These are phyloP conservation scores for Platyrinchus mystaceus DNA, from an alignment of 2,797 vertebrate genomes.

Conservation along the genomic window DNA sequence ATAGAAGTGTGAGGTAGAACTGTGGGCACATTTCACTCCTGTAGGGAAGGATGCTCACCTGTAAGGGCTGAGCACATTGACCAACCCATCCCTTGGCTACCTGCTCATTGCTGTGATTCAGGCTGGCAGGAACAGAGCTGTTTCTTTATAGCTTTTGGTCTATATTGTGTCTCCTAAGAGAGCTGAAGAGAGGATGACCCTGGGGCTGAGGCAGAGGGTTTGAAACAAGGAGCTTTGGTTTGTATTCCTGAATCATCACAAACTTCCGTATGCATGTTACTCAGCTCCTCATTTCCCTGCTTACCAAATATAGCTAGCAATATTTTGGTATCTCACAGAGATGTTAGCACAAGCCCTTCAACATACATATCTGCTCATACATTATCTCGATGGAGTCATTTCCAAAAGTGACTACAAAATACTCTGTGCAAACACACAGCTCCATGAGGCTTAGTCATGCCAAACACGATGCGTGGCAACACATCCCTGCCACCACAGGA, in stretches of 20 bases:
- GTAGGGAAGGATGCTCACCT: not conserved
- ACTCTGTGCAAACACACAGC: not conserved
- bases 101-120: not conserved
- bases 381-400: not conserved
- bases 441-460: conserved; percentile 24
- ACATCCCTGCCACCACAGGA: not conserved
- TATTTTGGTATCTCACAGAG: conserved; percentile 47
- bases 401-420: not conserved
- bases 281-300: conserved; percentile 41
- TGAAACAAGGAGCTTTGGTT: not conserved
- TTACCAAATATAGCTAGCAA: conserved; percentile 32
- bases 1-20: not conserved
- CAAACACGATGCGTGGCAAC: not conserved
- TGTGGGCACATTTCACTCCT: not conserved
- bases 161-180: not conserved
- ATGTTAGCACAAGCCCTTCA: conserved; percentile 40
- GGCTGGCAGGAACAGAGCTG: not conserved
- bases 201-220: not conserved
- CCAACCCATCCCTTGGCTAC: not conserved
- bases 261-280: not conserved
- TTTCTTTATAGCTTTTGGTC: not conserved
- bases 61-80: not conserved
- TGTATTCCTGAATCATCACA: conserved; percentile 28
- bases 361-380: conserved; percentile 29
- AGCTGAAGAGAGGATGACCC: not conserved